Base-by-base conservation (phyloP, 1,140 invertebrate genomes). In the Caligus rogercresseyi region DNA sequence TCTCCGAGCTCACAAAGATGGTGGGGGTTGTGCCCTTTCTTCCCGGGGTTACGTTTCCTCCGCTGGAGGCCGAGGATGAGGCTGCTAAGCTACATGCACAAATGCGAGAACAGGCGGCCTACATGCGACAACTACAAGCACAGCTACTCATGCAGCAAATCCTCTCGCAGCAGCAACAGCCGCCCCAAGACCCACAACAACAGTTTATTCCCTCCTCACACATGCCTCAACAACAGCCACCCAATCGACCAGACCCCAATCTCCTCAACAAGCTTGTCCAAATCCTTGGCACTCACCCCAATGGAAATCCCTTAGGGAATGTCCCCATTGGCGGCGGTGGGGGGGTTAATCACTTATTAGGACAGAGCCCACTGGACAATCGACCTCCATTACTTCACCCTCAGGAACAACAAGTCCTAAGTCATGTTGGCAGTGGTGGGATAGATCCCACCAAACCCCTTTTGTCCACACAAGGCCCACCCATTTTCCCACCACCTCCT, bases 11-110 rank as follows among this genome's bases (percentile, higher is more conserved):
- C 16, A 81, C 85, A 15, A 81, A 82, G 68, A 71, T 84, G 7
- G 90, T 83, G 70, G 84, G 84, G 3, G 77, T 83, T 65, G 78
- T 89, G 68, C 89, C 89, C 7, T 93, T 93, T 68, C 54, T 75
- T 23, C 70, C 74, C 43, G 74, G 74, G 0, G 68, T 69, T 20
- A 64, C 69, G 52, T 71, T 72, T 24, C 75, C 75, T 59, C 76
- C 76, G 19, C 65, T 75, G 23, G 65, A 66, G 13, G 56, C 21
- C 11, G 24, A 52, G n/a, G 19, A 62, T 23, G 65, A 66, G 19
- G 56, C 21, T 19, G 20, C 14, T 16, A 21, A 24, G 57, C 2
- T 24, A 4, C 15, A 51, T 2, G 16, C 31, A 18, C 59, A 25
- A 3, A 26, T 4, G 3, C 16, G 15, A 1, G 25, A 62, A 23